Percentiles rank a stretch among this genome's conserved stretches.
These are phyloP conservation scores for Sphyrna mokarran DNA, from an alignment of 2,113 vertebrate genomes.

Conservation along the genomic window DNA sequence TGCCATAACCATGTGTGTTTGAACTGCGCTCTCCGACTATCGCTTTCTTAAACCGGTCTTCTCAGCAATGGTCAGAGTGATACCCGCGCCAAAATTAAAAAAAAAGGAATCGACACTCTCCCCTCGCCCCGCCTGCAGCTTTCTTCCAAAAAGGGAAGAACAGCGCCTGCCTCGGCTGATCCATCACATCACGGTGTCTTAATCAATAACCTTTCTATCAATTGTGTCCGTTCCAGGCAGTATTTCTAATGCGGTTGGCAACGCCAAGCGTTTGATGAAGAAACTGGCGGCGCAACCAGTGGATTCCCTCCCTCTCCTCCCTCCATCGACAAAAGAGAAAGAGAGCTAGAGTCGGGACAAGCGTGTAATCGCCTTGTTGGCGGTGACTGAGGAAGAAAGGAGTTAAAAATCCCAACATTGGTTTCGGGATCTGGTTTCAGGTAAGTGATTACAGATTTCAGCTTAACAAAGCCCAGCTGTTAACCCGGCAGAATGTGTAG, in stretches of 20 bases:
- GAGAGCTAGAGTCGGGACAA: neutral
- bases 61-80: neutral
- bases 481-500: neutral
- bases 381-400: neutral
- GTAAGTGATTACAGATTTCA: slow-evolving; percentile 33
- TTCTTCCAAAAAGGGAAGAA: neutral
- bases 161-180: neutral
- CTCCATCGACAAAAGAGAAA: neutral
- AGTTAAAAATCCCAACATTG: slow-evolving; percentile 27
- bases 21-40: neutral
- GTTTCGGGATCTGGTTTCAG: slow-evolving; percentile 35
- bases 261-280: slow-evolving; percentile 34
- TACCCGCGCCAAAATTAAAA: neutral
- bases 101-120: neutral
- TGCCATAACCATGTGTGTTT: neutral
- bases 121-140: neutral
- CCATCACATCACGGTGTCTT: neutral
- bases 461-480: slow-evolving; percentile 20
- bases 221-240: slow-evolving; percentile 22
- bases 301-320: neutral
- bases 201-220: slow-evolving; percentile 22
- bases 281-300: neutral
- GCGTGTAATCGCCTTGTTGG: slow-evolving; percentile 34
- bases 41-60: neutral
- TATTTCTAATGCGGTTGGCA: neutral